Evolutionary conservation across 2,113 vertebrate species (phyloP).

Genomic region (Aptenodytes patagonicus): DNA sequence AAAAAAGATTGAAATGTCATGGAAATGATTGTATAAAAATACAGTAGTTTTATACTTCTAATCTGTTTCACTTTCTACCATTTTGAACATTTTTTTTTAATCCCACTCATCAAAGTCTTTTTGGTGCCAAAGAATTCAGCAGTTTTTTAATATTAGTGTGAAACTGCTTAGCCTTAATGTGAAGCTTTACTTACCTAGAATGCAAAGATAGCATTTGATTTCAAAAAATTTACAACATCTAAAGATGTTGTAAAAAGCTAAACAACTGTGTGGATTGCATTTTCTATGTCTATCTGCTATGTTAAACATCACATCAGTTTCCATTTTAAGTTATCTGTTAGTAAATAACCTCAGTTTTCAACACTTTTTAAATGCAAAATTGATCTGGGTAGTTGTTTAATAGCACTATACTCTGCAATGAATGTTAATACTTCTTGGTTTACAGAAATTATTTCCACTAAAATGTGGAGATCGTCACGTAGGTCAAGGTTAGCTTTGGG

Average conservation of each 20-base stretch:
- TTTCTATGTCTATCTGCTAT: background rate
- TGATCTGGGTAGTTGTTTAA: background rate
- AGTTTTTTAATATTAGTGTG: background rate
- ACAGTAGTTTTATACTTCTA: background rate
- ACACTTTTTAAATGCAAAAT: background rate
- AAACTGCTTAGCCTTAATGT: background rate
- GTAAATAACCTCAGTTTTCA: background rate
- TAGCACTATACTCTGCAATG: background rate
- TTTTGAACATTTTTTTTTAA: background rate
- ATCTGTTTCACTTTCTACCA: background rate
- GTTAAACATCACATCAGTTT: background rate
- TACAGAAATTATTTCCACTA: background rate
- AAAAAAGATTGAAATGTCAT: background rate
- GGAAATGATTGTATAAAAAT: background rate
- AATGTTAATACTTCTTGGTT: background rate
- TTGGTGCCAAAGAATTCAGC: background rate
- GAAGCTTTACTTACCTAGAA: background rate
- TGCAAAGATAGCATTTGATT: background rate
- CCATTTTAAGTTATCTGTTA: background rate
- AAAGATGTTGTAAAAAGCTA: background rate
- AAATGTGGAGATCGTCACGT: background rate
- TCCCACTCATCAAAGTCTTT: background rate
- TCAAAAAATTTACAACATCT: background rate
- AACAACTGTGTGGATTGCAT: background rate
- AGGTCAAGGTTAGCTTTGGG: background rate